Conservation (phyloP, 2,113 vertebrate species). For the Hemiprocne comata region DNA sequence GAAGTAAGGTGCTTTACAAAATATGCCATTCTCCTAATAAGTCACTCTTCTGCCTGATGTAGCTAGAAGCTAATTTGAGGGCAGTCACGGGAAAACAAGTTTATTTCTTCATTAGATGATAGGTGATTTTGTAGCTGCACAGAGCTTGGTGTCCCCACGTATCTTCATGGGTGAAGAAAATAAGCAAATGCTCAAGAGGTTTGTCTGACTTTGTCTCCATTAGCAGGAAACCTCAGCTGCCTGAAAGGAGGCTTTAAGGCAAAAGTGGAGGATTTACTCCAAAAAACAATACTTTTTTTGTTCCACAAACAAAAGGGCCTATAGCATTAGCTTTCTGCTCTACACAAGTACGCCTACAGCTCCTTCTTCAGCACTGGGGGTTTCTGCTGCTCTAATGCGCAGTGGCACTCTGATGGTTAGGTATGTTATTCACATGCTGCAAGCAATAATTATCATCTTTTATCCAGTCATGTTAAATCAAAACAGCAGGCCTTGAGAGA, state of each 20-base stretch:
- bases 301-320: not conserved
- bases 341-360: fast-evolving
- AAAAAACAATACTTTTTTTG: not conserved
- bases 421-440: not conserved
- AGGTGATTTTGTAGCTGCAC: not conserved
- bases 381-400: not conserved
- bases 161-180: not conserved
- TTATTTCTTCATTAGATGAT: not conserved
- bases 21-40: not conserved
- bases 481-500: not conserved
- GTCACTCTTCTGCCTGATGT: not conserved
- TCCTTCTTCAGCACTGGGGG: not conserved
- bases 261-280: not conserved
- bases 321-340: not conserved
- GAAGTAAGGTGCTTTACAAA: not conserved
- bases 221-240: not conserved
- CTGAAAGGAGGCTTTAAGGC: not conserved
- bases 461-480: not conserved
- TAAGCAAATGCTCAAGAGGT: not conserved
- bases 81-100: not conserved
- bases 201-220: not conserved
- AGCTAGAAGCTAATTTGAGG: not conserved
- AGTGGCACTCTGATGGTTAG: not conserved
- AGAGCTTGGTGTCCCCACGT: not conserved
- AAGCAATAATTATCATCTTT: not conserved